Conservation (phyloP, 2,888 invertebrate species). For the Drosophila picticornis region DNA sequence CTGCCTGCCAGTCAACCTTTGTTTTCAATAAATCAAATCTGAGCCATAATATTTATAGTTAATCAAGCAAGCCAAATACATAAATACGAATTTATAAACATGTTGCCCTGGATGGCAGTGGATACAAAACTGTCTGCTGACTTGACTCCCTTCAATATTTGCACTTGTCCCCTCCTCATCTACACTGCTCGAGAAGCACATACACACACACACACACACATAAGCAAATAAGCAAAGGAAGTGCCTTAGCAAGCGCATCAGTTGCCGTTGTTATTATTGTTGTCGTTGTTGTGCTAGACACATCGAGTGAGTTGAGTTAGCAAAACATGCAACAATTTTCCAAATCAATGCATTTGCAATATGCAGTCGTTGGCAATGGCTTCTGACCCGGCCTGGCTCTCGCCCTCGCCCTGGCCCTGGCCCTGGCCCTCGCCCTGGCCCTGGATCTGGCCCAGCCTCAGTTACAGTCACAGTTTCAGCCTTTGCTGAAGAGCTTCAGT, state of each 20-base stretch:
- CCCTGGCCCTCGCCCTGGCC: background rate
- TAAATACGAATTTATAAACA: slow-evolving; percentile 76
- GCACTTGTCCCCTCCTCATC: slow-evolving; percentile 26
- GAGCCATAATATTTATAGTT: slow-evolving; percentile 76
- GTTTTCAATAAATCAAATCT: slow-evolving; percentile 59
- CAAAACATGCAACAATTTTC: slow-evolving; percentile 82
- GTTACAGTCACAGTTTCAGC: slow-evolving; percentile 29
- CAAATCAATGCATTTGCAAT: slow-evolving; percentile 80
- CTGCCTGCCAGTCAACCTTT: slow-evolving; percentile 28
- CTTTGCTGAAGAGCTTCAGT: slow-evolving; percentile 38
- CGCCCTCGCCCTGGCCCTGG: background rate
- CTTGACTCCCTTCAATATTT: slow-evolving; percentile 60
- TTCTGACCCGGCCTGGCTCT: slow-evolving; percentile 37
- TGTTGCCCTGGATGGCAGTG: slow-evolving; percentile 51
- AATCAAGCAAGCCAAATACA: slow-evolving; percentile 77
- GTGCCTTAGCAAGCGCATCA: slow-evolving; percentile 29
- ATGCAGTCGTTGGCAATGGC: slow-evolving; percentile 57
- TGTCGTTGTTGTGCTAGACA: slow-evolving; percentile 53
- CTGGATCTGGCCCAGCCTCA: slow-evolving; percentile 13
- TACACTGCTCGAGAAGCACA: slow-evolving; percentile 1
- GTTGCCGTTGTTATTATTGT: slow-evolving; percentile 23
- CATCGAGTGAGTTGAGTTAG: slow-evolving; percentile 70
- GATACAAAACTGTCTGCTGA: slow-evolving; percentile 23
- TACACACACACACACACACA: slow-evolving; percentile 52
- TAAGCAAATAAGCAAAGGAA: slow-evolving; percentile 60